Conservation (phyloP, 2,888 invertebrate species). For the Archaeoteleia sp. region DNA sequence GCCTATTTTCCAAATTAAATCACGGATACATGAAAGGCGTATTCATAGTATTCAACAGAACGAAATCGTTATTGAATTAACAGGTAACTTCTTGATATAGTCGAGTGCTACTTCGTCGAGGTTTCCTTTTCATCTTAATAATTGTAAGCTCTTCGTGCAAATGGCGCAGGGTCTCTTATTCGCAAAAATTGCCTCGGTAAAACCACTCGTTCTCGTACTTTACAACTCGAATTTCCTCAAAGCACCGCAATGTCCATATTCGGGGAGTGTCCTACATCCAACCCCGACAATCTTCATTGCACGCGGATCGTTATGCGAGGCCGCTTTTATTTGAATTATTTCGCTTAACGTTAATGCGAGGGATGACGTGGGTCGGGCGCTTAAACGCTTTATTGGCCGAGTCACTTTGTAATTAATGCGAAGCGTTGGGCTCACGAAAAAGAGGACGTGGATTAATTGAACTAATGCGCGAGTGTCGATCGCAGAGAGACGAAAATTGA, state of each 20-base stretch:
- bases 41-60: conserved; percentile 22
- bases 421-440: conserved; percentile 19
- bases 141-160: conserved; percentile 24
- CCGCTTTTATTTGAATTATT: conserved; percentile 35
- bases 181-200: conserved; percentile 9
- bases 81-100: conserved; percentile 43
- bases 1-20: conserved; percentile 23
- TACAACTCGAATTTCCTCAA: conserved; percentile 20
- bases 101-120: conserved; percentile 30
- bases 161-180: neutral
- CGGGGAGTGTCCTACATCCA: neutral
- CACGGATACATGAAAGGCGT: conserved; percentile 19
- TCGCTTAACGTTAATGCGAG: conserved; percentile 24
- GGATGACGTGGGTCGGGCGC: conserved; percentile 30
- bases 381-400: conserved; percentile 43
- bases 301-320: no score
- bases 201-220: conserved; percentile 12
- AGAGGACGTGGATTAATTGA: conserved; percentile 52
- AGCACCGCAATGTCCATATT: conserved; percentile 11
- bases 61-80: conserved; percentile 43
- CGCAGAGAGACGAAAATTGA: conserved; percentile 40
- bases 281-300: conserved; percentile 9
- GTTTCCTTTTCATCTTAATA: conserved; percentile 38
- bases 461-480: conserved; percentile 51
- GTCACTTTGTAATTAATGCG: conserved; percentile 50